Percentiles rank a stretch among this genome's conserved stretches.
Conservation (phyloP, 1,140 invertebrate species). For the Drosophila lowei region DNA sequence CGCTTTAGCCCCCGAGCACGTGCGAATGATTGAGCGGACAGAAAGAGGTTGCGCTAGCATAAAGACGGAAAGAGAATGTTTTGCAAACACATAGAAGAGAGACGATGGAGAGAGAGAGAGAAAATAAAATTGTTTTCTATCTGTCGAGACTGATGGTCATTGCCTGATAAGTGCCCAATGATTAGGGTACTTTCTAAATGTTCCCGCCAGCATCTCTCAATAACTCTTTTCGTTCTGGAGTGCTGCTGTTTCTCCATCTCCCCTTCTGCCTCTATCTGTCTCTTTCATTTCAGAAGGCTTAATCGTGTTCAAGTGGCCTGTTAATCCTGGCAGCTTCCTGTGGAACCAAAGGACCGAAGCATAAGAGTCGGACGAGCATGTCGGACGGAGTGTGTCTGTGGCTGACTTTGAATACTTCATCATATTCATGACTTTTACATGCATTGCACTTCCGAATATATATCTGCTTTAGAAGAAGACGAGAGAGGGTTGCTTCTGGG, state of each 20-base stretch:
- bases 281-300: not conserved
- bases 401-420: conserved; percentile 47
- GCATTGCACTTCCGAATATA: conserved; percentile 56
- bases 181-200: conserved; percentile 37
- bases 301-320: conserved; percentile 77
- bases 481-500: not conserved
- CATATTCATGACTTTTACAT: conserved; percentile 61
- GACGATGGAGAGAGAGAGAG: not conserved
- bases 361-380: not conserved
- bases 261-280: not conserved
- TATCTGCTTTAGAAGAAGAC: not conserved
- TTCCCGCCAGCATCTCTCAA: conserved; percentile 2
- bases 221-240: conserved; percentile 15
- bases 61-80: not conserved
- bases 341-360: conserved; percentile 4
- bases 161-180: conserved; percentile 38
- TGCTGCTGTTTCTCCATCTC: not conserved
- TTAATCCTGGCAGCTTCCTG: conserved; percentile 70
- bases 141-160: conserved; percentile 23
- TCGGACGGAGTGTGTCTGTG: conserved; percentile 10
- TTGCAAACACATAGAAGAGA: too few relatives aligned
- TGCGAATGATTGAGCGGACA: conserved; percentile 61
- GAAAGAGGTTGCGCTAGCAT: not conserved
- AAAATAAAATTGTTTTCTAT: conserved; percentile 23
- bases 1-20: conserved; percentile 60